Conservation (phyloP, 2,113 vertebrate genomes). For the Leucopsar rothschildi region DNA sequence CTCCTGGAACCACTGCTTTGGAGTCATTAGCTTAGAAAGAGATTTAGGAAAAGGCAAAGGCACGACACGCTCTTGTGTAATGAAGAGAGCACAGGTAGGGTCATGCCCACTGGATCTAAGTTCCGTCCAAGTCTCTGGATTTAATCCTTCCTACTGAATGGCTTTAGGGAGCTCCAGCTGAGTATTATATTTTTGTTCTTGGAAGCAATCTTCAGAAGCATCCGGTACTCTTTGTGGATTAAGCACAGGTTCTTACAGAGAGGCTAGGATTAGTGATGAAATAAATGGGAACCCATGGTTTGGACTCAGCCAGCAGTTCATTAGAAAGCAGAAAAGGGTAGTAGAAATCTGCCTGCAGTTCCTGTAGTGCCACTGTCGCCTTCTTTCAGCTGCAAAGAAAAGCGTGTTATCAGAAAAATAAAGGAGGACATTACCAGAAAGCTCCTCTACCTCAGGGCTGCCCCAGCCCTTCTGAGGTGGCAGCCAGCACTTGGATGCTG, state of each 20-base stretch:
- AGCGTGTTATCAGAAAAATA: neutral
- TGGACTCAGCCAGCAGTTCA: neutral
- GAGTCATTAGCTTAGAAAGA: neutral
- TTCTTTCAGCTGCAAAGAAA: neutral
- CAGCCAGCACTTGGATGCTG: neutral
- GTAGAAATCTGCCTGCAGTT: neutral
- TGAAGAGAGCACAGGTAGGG: slow-evolving; percentile 20
- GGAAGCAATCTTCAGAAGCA: slow-evolving; percentile 27
- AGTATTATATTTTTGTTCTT: neutral
- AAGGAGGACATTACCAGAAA: neutral
- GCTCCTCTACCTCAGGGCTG: neutral
- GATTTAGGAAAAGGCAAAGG: neutral
- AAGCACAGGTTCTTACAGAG: slow-evolving; percentile 38
- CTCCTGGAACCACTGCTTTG: neutral
- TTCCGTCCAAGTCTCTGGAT: neutral
- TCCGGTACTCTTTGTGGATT: slow-evolving; percentile 7
- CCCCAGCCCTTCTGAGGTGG: neutral
- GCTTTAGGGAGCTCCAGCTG: slow-evolving; percentile 50
- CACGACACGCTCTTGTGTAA: neutral
- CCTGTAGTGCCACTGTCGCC: neutral
- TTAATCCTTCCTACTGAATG: slow-evolving; percentile 43
- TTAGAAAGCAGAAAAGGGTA: neutral
- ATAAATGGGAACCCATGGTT: neutral
- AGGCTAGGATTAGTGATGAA: slow-evolving; percentile 7
- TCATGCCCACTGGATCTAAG: slow-evolving; percentile 8